Evolutionary conservation across 2,797 vertebrate species (phyloP).

Genomic region (Lagorchestes hirsutus): DNA sequence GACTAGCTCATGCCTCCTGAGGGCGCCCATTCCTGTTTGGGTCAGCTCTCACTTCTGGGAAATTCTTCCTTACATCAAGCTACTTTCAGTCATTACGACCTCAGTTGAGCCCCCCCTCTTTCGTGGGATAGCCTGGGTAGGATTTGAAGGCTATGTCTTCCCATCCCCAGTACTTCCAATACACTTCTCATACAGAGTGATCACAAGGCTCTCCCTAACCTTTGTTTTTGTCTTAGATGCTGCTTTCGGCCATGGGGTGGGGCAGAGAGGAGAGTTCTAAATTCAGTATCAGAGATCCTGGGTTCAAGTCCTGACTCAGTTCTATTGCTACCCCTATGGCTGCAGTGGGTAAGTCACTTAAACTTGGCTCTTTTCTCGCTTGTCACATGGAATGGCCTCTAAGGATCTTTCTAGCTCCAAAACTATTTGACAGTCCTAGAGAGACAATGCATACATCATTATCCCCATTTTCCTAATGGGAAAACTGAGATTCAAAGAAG

Average conservation of each 20-base stretch:
- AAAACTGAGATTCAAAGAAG: neutral
- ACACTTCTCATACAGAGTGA: neutral
- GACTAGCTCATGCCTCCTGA: neutral
- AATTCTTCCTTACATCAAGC: neutral
- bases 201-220: neutral
- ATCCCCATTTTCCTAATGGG: neutral
- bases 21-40: neutral
- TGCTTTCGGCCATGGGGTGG: neutral
- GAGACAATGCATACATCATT: neutral
- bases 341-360: neutral
- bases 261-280: neutral
- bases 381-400: neutral
- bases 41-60: neutral
- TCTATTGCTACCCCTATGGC: neutral
- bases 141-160: neutral
- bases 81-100: neutral
- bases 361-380: neutral
- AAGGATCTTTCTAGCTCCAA: neutral
- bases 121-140: neutral
- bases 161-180: neutral
- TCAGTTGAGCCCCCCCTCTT: neutral
- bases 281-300: neutral
- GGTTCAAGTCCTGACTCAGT: neutral
- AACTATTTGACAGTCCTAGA: neutral
- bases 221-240: neutral